Evolutionary conservation across 1,140 invertebrate genomes (phyloP).

Genomic region (Ooceraea biroi): DNA sequence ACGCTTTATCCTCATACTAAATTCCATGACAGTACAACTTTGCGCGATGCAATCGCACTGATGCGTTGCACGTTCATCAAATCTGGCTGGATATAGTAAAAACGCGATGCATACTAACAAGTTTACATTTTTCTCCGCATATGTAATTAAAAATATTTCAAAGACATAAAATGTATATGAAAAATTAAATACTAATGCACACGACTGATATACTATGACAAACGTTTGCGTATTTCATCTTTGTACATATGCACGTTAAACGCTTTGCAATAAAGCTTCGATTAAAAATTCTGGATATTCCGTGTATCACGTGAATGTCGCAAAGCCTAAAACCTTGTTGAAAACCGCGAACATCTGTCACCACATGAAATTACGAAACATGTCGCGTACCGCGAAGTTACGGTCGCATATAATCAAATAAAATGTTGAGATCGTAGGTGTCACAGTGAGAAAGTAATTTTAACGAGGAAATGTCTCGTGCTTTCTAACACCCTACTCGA

Average conservation of each 20-base stretch:
- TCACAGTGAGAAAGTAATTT: conserved; percentile 50
- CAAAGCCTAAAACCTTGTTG: conserved; percentile 34
- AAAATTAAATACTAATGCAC: neutral
- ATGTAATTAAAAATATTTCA: conserved; percentile 7
- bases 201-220: neutral
- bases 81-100: conserved; percentile 32
- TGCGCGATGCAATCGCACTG: conserved; percentile 31
- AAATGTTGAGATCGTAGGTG: conserved; percentile 45
- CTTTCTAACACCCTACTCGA: conserved; percentile 41
- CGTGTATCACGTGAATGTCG: neutral
- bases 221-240: neutral
- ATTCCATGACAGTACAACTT: conserved; percentile 18
- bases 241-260: neutral
- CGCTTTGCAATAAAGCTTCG: neutral
- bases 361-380: conserved; percentile 47
- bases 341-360: conserved; percentile 42
- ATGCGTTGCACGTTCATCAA: conserved; percentile 15
- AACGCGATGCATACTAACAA: conserved; percentile 13
- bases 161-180: neutral
- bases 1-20: neutral
- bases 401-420: conserved; percentile 34
- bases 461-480: conserved; percentile 52
- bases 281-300: conserved; percentile 18
- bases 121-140: conserved; percentile 10
- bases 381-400: conserved; percentile 5